Percentiles rank a stretch among this genome's conserved stretches.
Evolutionary conservation across 2,888 invertebrate genomes (phyloP).

Genomic region (Limnephilus rhombicus): DNA sequence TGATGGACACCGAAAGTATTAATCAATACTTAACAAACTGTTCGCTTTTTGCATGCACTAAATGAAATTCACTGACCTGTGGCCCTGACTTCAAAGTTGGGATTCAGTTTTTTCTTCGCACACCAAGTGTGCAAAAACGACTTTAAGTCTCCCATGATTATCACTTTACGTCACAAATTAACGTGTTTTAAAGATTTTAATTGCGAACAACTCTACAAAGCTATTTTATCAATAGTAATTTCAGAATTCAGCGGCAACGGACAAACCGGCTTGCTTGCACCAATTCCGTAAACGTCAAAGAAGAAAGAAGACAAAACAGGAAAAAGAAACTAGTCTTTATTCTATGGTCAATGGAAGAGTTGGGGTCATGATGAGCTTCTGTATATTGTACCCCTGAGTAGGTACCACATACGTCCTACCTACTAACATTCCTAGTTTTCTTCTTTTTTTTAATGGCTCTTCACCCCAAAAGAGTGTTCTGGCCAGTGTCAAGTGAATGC

Average conservation of each 20-base stretch:
- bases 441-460: no score
- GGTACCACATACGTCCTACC: no score
- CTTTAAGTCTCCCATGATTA: constrained; percentile 84
- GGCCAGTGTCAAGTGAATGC: no score
- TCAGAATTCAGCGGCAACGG: neutral
- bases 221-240: neutral
- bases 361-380: no score
- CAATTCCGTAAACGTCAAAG: neutral
- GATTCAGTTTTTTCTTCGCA: constrained; percentile 86
- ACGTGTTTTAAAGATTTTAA: neutral
- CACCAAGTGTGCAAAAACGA: constrained; percentile 94
- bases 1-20: no score
- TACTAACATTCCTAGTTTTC: no score
- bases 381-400: no score
- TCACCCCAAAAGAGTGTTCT: no score
- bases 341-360: no score
- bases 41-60: neutral
- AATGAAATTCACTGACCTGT: constrained; percentile 80
- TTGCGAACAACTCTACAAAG: neutral
- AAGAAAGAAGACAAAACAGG: neutral
- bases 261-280: neutral
- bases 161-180: neutral
- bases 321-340: neutral
- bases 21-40: no score
- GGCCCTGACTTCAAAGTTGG: constrained; percentile 88